phyloP scores from a whole-genome alignment of 1,140 invertebrate species.

The Cyphomyrmex costatus region DNA sequence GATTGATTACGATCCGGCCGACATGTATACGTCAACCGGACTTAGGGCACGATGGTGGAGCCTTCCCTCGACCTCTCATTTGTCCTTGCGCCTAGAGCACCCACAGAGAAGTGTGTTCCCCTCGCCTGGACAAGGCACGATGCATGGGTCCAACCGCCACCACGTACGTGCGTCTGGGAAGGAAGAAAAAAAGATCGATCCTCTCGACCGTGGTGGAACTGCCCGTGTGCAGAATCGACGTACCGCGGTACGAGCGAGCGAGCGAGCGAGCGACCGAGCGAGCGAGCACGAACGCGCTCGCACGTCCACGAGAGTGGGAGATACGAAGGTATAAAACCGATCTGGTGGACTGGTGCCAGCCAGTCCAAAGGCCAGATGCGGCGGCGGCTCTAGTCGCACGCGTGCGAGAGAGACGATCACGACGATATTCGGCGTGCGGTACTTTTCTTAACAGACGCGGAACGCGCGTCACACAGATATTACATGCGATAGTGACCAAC shows the following conservation, averaged over 20 bases:
- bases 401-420: conserved; percentile 85
- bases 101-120: neutral
- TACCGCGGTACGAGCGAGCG: conserved; percentile 41
- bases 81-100: conserved; percentile 78
- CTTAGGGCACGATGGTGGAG: conserved; percentile 24
- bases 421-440: conserved; percentile 80
- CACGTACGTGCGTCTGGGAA: conserved; percentile 68
- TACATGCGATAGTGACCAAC: conserved; percentile 38
- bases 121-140: neutral
- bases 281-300: conserved; percentile 43
- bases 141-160: conserved; percentile 5
- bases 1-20: neutral
- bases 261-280: conserved; percentile 49
- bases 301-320: conserved; percentile 81
- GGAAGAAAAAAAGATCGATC: conserved; percentile 75
- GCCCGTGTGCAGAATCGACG: conserved; percentile 70
- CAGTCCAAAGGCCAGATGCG: conserved; percentile 86
- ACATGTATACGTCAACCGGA: neutral
- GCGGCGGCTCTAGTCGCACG: conserved; percentile 85
- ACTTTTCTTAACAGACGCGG: conserved; percentile 63
- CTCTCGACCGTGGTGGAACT: conserved; percentile 68
- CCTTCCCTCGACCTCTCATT: conserved; percentile 57
- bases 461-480: neutral
- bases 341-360: conserved; percentile 80
- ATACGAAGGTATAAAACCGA: conserved; percentile 86